A percentile compares a stretch with the other conserved stretches of the same genome.
These are phyloP conservation scores for Platysternon megacephalum DNA, from an alignment of 2,113 vertebrate genomes.

Conservation along the genomic window DNA sequence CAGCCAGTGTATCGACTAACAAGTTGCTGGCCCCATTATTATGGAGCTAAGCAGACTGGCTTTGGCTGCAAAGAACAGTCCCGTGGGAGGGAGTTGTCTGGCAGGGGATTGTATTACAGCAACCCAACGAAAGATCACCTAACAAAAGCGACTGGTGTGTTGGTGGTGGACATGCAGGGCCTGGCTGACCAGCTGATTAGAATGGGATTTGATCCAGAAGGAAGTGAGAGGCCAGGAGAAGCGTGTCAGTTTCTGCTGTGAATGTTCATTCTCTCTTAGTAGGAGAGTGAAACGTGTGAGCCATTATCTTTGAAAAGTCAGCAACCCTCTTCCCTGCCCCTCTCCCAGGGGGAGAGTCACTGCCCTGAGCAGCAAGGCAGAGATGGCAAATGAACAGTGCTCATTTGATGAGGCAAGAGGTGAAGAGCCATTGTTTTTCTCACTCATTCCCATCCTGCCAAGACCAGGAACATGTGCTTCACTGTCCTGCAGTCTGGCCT, in stretches of 20 bases:
- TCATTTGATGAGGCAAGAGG: constrained; percentile 37
- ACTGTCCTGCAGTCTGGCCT: constrained; percentile 63
- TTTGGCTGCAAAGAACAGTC: constrained; percentile 9
- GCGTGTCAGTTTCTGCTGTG: background rate
- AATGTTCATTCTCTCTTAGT: background rate
- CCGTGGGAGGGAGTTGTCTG: background rate
- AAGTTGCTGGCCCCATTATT: background rate
- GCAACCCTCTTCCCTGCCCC: background rate
- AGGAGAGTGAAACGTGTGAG: background rate
- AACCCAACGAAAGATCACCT: background rate
- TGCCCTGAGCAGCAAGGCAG: background rate
- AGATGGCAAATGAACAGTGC: background rate
- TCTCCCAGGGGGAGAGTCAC: constrained; percentile 22
- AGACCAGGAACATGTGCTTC: constrained; percentile 68
- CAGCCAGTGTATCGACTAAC: background rate
- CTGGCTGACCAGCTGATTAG: background rate
- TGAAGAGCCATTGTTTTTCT: constrained; percentile 64
- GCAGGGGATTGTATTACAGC: background rate
- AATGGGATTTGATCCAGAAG: background rate
- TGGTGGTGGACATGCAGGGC: background rate
- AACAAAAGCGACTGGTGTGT: background rate
- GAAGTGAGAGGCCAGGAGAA: background rate
- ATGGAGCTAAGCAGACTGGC: background rate
- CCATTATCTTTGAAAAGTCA: background rate
- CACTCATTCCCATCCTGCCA: constrained; percentile 49